phyloP scores from a whole-genome alignment of 2,113 vertebrate genomes.

The Scartelaos histophorus region DNA sequence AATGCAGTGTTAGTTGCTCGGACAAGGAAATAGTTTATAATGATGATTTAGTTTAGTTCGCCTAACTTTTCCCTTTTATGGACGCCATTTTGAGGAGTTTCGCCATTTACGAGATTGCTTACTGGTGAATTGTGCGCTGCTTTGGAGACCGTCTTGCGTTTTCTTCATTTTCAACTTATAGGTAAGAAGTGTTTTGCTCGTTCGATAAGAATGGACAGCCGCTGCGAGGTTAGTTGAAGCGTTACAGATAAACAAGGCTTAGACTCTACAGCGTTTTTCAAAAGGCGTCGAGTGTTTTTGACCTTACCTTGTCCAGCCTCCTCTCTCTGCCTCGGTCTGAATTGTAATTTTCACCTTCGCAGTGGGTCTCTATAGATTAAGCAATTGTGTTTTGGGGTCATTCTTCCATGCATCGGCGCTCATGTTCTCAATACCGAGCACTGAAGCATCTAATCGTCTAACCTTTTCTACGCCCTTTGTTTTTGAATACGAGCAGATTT shows the following conservation, averaged over 20 bases:
- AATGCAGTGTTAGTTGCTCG: too few species aligned
- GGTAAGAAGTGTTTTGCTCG: slow-evolving; percentile 23
- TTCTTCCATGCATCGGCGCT: neutral
- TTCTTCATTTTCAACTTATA: too few species aligned
- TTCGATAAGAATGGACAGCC: slow-evolving; percentile 23
- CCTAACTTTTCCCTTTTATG: too few species aligned
- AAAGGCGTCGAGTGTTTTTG: slow-evolving; percentile 11
- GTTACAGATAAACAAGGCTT: too few species aligned
- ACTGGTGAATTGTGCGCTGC: too few species aligned
- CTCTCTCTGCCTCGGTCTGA: slow-evolving; percentile 13
- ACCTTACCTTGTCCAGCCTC: slow-evolving; percentile 28
- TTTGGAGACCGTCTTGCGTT: too few species aligned
- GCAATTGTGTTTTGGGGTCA: neutral
- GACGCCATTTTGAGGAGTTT: too few species aligned
- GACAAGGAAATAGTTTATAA: too few species aligned
- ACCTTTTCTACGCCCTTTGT: neutral
- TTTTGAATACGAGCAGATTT: neutral
- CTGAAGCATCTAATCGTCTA: neutral
- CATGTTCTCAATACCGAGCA: neutral
- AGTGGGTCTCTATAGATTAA: slow-evolving; percentile 23
- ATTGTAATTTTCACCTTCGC: slow-evolving; percentile 29
- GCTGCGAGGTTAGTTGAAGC: neutral
- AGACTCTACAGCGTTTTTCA: slow-evolving; percentile 24
- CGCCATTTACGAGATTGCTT: too few species aligned
- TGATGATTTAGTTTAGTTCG: too few species aligned